phyloP scores from a whole-genome alignment of 2,888 invertebrate species.

The Caradrina kadenii region DNA sequence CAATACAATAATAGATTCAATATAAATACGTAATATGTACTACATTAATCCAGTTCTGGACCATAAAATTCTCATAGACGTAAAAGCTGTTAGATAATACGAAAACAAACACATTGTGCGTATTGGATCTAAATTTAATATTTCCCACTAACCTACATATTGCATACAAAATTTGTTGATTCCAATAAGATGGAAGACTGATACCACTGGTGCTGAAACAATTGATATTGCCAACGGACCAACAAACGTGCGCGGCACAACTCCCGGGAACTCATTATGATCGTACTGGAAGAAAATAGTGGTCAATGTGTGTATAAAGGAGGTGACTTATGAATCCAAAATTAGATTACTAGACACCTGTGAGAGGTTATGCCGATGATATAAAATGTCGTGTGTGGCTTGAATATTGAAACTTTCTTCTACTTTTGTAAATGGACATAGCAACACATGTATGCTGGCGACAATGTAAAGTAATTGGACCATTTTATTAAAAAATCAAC shows the following conservation, averaged over 20 bases:
- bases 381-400: conserved; percentile 99
- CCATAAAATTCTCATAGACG: conserved; percentile 24
- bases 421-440: conserved; percentile 99
- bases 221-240: conserved; percentile 96
- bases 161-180: conserved; percentile 96
- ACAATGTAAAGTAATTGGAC: conserved; percentile 94
- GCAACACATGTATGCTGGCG: conserved; percentile 94
- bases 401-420: conserved; percentile 99
- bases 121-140: conserved; percentile 37
- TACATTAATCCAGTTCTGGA: background rate
- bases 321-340: conserved; percentile 81
- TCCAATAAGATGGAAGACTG: conserved; percentile 92
- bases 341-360: conserved; percentile 92
- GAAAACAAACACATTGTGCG: conserved; percentile 28
- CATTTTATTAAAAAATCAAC: conserved; percentile 87
- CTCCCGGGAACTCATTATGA: conserved; percentile 99
- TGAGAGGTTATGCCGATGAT: conserved; percentile 95
- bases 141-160: conserved; percentile 93
- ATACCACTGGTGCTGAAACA: conserved; percentile 94
- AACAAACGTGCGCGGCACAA: conserved; percentile 98
- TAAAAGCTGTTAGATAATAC: conserved; percentile 39
- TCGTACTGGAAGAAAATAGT: conserved; percentile 94
- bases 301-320: conserved; percentile 65
- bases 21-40: conserved; percentile 4
- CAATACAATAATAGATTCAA: conserved; percentile 29